These are phyloP conservation scores for Rhyacophila evoluta DNA, from an alignment of 2,888 invertebrate genomes.

Conservation along the genomic window DNA sequence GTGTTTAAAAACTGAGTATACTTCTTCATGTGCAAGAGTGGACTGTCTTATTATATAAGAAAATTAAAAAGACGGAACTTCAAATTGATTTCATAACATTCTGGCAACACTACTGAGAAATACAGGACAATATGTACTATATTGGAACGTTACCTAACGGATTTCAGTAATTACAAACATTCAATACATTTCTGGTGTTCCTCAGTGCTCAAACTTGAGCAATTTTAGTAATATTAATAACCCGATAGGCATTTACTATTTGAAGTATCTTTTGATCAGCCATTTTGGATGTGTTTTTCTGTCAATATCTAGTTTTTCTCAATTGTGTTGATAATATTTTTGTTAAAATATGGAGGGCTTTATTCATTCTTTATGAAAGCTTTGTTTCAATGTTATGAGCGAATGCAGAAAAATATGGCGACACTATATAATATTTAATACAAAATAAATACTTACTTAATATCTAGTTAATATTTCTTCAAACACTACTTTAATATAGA, in stretches of 20 bases:
- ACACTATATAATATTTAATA: background rate
- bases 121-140: too few species aligned
- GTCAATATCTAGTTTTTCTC: too few species aligned
- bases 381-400: background rate
- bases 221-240: too few species aligned
- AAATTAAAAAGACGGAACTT: background rate
- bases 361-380: background rate
- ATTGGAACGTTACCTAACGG: too few species aligned
- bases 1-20: background rate
- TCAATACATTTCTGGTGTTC: too few species aligned
- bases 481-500: background rate
- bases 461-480: background rate
- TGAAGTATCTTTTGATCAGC: too few species aligned
- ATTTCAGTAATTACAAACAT: too few species aligned
- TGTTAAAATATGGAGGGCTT: background rate
- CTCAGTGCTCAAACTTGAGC: too few species aligned
- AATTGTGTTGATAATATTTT: too few species aligned
- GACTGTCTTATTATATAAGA: background rate
- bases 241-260: too few species aligned
- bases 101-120: too few species aligned
- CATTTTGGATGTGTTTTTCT: too few species aligned
- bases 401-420: background rate
- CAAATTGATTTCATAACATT: background rate
- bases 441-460: conserved; percentile 15
- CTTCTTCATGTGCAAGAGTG: background rate